Evolutionary conservation across 2,888 invertebrate genomes (phyloP).

Genomic region (Nebria salina): DNA sequence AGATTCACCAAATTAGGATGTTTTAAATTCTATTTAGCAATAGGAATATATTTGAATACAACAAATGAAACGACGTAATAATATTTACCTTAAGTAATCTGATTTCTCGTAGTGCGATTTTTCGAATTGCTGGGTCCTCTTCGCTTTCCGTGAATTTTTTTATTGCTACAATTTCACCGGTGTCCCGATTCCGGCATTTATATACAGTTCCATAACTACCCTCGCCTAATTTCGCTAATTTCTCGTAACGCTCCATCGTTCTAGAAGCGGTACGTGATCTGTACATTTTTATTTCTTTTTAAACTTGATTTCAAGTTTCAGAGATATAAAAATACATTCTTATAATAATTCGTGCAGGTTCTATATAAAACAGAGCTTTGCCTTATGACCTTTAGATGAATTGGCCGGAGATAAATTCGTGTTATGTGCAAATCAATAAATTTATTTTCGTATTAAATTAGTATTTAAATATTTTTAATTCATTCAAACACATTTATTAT

Average conservation of each 20-base stretch:
- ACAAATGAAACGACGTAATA: background rate
- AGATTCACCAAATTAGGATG: slow-evolving; percentile 97
- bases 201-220: slow-evolving; percentile 96
- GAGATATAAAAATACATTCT: background rate
- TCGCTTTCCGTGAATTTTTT: slow-evolving; percentile 98
- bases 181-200: slow-evolving; percentile 95
- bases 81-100: slow-evolving; percentile 85
- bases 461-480: too few relatives aligned
- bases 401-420: too few relatives aligned
- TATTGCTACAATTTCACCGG: slow-evolving; percentile 93
- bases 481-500: too few relatives aligned
- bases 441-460: background rate
- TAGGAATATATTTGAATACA: background rate
- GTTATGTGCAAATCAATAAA: background rate
- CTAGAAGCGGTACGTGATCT: slow-evolving; percentile 86
- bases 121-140: slow-evolving; percentile 94
- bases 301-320: background rate
- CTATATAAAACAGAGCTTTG: background rate
- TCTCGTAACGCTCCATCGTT: slow-evolving; percentile 92
- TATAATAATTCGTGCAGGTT: too few relatives aligned
- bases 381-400: background rate
- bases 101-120: slow-evolving; percentile 95
- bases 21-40: slow-evolving; percentile 84
- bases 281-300: slow-evolving; percentile 47
- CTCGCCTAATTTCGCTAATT: slow-evolving; percentile 92